Percentiles rank a stretch among this genome's conserved stretches.
Conservation (phyloP, 2,888 invertebrate genomes). For the Aphodius granarius region DNA sequence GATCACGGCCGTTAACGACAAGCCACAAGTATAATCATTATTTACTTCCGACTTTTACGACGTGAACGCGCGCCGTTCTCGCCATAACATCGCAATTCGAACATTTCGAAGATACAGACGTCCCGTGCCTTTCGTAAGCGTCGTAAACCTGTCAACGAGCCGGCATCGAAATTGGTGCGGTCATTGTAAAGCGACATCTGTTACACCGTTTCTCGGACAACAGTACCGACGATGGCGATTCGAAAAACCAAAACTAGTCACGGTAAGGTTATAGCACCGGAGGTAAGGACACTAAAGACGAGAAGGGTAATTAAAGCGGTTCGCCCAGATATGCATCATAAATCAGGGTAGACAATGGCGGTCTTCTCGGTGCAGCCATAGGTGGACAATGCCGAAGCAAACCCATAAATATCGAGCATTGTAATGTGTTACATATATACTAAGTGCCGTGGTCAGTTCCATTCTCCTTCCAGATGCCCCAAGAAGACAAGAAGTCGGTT, state of each 20-base stretch:
- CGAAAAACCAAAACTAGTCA: not conserved
- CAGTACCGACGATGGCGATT: not conserved
- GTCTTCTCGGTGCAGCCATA: not conserved
- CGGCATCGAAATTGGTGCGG: not conserved
- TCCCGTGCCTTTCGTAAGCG: conserved; percentile 12
- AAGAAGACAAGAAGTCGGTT: not conserved
- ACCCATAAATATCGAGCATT: not conserved
- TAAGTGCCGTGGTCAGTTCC: not conserved
- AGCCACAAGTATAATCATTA: not conserved
- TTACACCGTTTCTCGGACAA: not conserved
- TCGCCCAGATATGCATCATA: not conserved
- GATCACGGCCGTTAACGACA: too few species aligned
- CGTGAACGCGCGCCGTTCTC: not conserved
- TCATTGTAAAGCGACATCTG: not conserved
- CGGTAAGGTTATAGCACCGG: not conserved
- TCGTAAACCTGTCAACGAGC: not conserved
- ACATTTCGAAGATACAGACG: conserved; percentile 1
- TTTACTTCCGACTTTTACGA: not conserved
- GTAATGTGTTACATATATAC: not conserved
- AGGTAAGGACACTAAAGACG: not conserved
- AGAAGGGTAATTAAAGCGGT: conserved; percentile 2
- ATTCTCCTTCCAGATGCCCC: not conserved
- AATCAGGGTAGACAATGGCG: not conserved
- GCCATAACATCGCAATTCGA: not conserved
- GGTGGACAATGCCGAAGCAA: not conserved